These are phyloP conservation scores for Drosophila pandora DNA, from an alignment of 1,140 invertebrate genomes.

Conservation along the genomic window DNA sequence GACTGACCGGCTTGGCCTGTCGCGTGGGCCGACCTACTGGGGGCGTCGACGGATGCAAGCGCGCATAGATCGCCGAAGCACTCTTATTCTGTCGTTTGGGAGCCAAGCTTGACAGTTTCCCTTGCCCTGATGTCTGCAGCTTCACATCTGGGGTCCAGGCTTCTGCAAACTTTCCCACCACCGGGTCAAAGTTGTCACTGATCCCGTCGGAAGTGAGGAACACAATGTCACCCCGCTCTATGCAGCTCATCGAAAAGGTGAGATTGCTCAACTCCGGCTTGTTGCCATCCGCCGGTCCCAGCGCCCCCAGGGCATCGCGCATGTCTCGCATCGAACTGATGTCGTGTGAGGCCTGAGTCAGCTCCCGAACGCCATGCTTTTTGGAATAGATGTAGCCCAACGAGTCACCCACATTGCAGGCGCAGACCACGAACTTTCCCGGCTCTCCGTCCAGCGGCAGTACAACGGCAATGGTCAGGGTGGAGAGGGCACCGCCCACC, in stretches of 20 bases:
- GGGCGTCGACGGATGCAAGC: slow-evolving; percentile 60
- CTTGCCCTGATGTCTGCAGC: slow-evolving; percentile 43
- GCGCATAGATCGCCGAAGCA: slow-evolving; percentile 74
- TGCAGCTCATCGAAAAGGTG: slow-evolving; percentile 94
- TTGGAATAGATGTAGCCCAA: slow-evolving; percentile 94
- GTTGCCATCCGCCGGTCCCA: slow-evolving; percentile 94
- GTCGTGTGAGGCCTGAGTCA: slow-evolving; percentile 94
- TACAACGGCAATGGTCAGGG: slow-evolving; percentile 91
- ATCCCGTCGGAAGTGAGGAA: slow-evolving; percentile 96
- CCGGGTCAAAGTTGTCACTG: slow-evolving; percentile 97
- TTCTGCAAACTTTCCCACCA: slow-evolving; percentile 95
- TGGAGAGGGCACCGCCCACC: slow-evolving; percentile 94
- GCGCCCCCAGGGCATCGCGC: slow-evolving; percentile 94
- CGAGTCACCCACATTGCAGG: slow-evolving; percentile 96
- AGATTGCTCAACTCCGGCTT: slow-evolving; percentile 96
- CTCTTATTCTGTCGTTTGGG: slow-evolving; percentile 83
- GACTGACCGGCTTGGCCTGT: slow-evolving; percentile 57
- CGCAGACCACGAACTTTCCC: slow-evolving; percentile 91
- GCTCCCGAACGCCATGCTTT: slow-evolving; percentile 89
- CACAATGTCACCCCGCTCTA: slow-evolving; percentile 93
- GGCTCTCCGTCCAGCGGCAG: slow-evolving; percentile 85
- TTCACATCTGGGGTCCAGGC: slow-evolving; percentile 78
- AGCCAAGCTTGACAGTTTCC: slow-evolving; percentile 43
- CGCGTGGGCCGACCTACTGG: slow-evolving; percentile 56
- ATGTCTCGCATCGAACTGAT: slow-evolving; percentile 95